Percentiles rank a stretch among this genome's conserved stretches.
These are phyloP conservation scores for Perccottus glenii DNA, from an alignment of 2,113 vertebrate species.

Conservation along the genomic window DNA sequence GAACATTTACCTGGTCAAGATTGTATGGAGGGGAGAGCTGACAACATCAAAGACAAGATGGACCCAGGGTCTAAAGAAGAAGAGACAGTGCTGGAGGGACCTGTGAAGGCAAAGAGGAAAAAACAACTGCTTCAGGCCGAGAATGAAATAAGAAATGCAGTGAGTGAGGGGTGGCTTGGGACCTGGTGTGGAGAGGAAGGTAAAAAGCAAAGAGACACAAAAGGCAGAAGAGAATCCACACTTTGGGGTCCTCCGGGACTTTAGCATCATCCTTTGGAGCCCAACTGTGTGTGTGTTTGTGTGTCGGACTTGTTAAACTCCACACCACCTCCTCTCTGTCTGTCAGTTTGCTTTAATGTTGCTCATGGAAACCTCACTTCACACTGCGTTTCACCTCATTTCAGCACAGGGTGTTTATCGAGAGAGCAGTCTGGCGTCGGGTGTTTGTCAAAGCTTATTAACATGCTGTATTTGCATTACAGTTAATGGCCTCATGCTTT, in stretches of 20 bases:
- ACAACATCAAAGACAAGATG: constrained; percentile 8
- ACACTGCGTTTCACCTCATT: constrained; percentile 47
- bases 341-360: constrained; percentile 53
- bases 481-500: constrained; percentile 15
- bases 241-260: constrained; percentile 22
- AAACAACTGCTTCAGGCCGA: constrained; percentile 1
- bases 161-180: constrained; percentile 29
- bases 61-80: constrained; percentile 7
- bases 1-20: constrained; percentile 3
- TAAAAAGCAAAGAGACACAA: constrained; percentile 42
- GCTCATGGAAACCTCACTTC: constrained; percentile 16
- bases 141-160: constrained; percentile 22
- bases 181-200: constrained; percentile 17
- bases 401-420: constrained; percentile 14
- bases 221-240: constrained; percentile 39
- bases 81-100: neutral
- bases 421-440: constrained; percentile 24
- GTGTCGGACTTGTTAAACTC: constrained; percentile 45
- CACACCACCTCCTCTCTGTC: constrained; percentile 42
- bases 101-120: constrained; percentile 16
- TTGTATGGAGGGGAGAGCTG: neutral
- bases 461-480: constrained; percentile 31
- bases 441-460: constrained; percentile 42
- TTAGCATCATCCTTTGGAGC: constrained; percentile 28
- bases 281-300: neutral